Evolutionary conservation across 2,113 vertebrate genomes (phyloP), one percentile per base, ranked within the genome.

Genomic region (Todiramphus chloris): DNA sequence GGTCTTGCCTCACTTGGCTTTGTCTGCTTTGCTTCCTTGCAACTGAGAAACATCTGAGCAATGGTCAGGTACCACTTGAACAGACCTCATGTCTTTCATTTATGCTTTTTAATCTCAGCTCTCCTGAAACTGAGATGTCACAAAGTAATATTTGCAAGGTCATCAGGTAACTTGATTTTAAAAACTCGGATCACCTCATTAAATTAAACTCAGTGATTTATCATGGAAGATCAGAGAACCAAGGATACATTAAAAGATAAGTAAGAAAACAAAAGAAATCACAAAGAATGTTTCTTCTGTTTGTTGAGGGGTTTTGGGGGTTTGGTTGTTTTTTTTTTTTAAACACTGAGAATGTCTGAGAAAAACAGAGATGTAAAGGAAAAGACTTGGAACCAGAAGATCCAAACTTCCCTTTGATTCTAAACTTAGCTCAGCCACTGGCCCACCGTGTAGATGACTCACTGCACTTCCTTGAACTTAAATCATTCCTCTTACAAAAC

Each of bases 401-500:
- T 93, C 87, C 95, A 93, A 95, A 85, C 86, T 97, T 97, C 78
- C 83, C 96, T 95, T 97, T 91, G 69, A 62, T 96, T 98, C 98
- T 98, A 98, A 98, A 98, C 96, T 98, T 98, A 98, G 98, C 97
- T 97, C 96, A 97, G 97, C 94, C 94, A 96, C 96, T 98, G 98
- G 97, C 95, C 98, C 97, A 97, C 97, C 91, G 89, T 97, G 97
- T 91, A 96, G 96, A 97, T 98, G 98, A 98, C 97, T 98, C 98
- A 98, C 94, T 97, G 96, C 82, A 97, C 96, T 97, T 98, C 97
- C 97, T 97, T 97, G 98, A 96, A 98, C 97, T 98, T 98, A 98
- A 98, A 98, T 98, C 97, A 98, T 98, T 96, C 94, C 75, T 98
- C 97, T 97, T 97, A 97, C 97, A 98, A 98, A 98, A 98, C 98